Evolutionary conservation across 2,113 vertebrate genomes (phyloP).

Genomic region (Phalacrocorax brasilianus): DNA sequence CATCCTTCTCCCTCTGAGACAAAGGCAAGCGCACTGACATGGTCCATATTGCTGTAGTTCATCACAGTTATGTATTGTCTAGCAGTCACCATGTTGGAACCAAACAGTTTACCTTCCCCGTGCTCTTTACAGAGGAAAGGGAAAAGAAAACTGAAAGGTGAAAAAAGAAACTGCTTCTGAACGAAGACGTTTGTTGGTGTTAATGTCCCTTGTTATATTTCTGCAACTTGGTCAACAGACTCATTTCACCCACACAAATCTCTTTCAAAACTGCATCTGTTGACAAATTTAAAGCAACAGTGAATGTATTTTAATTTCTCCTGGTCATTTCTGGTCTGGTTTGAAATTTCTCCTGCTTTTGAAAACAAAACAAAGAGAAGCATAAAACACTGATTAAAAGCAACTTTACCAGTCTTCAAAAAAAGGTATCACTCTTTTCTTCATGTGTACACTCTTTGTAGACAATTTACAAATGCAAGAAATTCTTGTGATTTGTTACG

Average conservation of each 20-base stretch:
- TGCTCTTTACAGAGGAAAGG: not conserved
- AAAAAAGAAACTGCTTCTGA: not conserved
- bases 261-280: not conserved
- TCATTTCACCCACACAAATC: not conserved
- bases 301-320: not conserved
- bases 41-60: not conserved
- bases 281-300: not conserved
- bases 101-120: not conserved
- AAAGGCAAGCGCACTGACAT: not conserved
- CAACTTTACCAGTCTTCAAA: not conserved
- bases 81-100: rapidly evolving
- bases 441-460: not conserved
- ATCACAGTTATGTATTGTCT: not conserved
- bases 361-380: not conserved
- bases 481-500: not conserved
- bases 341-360: not conserved
- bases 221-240: not conserved
- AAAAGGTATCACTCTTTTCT: not conserved
- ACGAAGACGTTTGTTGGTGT: not conserved
- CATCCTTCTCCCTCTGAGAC: not conserved
- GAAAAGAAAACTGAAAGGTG: not conserved
- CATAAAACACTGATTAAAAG: not conserved
- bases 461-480: not conserved
- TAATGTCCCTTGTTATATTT: not conserved
- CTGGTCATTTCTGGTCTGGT: not conserved